Evolutionary conservation across 2,888 invertebrate genomes (phyloP).

Genomic region (Drosophila mimica): DNA sequence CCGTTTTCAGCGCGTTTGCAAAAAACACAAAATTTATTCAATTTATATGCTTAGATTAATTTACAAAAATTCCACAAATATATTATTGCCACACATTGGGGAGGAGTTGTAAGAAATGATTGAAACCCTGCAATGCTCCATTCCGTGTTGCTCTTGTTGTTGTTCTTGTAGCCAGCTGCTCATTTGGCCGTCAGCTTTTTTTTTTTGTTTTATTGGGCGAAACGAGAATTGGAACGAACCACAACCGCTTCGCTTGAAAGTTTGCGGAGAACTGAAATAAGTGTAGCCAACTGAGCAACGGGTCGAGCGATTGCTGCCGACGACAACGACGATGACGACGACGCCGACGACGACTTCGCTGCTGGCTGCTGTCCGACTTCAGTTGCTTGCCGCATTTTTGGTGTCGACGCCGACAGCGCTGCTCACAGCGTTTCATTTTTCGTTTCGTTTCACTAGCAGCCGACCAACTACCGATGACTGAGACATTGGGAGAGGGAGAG

Average conservation of each 20-base stretch:
- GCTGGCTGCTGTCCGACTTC: constrained; percentile 49
- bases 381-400: constrained; percentile 50
- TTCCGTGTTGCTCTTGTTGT: constrained; percentile 30
- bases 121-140: constrained; percentile 61
- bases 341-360: constrained; percentile 16
- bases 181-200: constrained; percentile 49
- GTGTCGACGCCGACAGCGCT: constrained; percentile 64
- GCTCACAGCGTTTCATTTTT: constrained; percentile 73
- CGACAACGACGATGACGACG: constrained; percentile 20
- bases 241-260: constrained; percentile 81
- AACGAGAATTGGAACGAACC: constrained; percentile 53
- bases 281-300: constrained; percentile 54
- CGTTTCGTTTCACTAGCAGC: constrained; percentile 65
- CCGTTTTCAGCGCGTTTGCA: constrained; percentile 48
- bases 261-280: constrained; percentile 78
- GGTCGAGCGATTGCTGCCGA: constrained; percentile 44
- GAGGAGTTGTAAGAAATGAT: constrained; percentile 34
- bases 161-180: constrained; percentile 55
- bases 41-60: constrained; percentile 36
- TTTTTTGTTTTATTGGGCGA: constrained; percentile 38
- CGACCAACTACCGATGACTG: background rate
- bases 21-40: constrained; percentile 35
- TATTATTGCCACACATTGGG: constrained; percentile 51
- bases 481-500: constrained; percentile 10
- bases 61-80: constrained; percentile 38